Conservation (phyloP, 2,113 vertebrate genomes). For the Climacteris rufus region DNA sequence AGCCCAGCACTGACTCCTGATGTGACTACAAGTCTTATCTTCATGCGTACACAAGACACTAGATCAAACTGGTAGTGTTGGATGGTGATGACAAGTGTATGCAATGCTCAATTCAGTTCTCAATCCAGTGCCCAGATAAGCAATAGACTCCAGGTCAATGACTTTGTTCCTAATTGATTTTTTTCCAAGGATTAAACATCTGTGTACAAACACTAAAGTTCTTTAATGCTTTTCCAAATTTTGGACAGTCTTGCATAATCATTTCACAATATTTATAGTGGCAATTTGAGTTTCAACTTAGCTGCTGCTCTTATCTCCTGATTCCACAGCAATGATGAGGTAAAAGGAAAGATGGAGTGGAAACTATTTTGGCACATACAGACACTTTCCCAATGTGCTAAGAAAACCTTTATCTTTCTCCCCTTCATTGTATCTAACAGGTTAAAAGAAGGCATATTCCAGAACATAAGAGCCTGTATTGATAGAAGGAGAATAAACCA, state of each 20-base stretch:
- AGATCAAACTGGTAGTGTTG: neutral
- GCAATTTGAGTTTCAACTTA: slow-evolving; percentile 3
- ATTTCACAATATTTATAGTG: slow-evolving; percentile 63
- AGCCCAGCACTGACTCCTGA: neutral
- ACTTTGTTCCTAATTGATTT: slow-evolving; percentile 13
- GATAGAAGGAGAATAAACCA: neutral
- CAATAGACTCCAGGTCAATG: slow-evolving; percentile 39
- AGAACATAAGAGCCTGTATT: neutral
- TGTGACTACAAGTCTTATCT: neutral
- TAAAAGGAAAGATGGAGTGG: slow-evolving; percentile 21
- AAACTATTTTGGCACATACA: neutral
- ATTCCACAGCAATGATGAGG: neutral
- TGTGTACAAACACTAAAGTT: neutral
- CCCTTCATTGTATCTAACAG: neutral
- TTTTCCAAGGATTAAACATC: slow-evolving; percentile 37
- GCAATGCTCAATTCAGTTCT: neutral
- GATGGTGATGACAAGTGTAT: neutral
- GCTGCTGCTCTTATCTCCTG: slow-evolving; percentile 15
- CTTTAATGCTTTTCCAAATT: slow-evolving; percentile 58
- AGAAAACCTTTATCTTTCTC: neutral
- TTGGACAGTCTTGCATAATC: slow-evolving; percentile 27
- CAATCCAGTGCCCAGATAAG: neutral
- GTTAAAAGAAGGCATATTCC: neutral
- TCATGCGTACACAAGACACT: neutral
- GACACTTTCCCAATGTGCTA: neutral